phyloP scores from a whole-genome alignment of 2,888 invertebrate species.

The Caenorhabditis sinica region DNA sequence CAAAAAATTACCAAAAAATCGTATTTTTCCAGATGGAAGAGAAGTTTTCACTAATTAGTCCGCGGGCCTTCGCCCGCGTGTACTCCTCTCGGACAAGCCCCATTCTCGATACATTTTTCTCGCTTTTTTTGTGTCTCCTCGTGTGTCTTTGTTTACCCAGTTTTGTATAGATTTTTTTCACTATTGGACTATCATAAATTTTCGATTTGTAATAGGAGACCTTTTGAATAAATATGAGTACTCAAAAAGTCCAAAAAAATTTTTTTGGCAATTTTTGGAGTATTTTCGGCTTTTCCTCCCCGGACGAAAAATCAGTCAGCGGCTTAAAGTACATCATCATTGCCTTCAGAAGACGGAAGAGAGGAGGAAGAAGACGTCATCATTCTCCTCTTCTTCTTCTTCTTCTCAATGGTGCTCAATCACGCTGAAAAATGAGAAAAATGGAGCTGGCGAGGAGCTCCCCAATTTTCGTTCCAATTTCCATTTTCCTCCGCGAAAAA shows the following conservation, averaged over 20 bases:
- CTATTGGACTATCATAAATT: conserved; percentile 31
- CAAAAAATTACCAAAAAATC: neutral
- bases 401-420: conserved; percentile 48
- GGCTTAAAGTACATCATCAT: conserved; percentile 20
- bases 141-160: conserved; percentile 53
- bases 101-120: conserved; percentile 16
- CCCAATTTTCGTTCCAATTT: neutral
- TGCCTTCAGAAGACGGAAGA: neutral
- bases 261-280: neutral
- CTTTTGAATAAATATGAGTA: conserved; percentile 23
- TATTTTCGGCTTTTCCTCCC: neutral
- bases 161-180: conserved; percentile 19
- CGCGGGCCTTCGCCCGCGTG: conserved; percentile 8
- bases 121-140: conserved; percentile 3
- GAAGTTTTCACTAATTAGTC: conserved; percentile 23
- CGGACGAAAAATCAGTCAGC: neutral
- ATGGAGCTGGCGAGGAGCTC: conserved; percentile 1
- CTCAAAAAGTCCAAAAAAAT: neutral
- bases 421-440: conserved; percentile 43
- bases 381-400: conserved; percentile 14
- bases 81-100: conserved; percentile 40
- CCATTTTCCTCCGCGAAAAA: conserved; percentile 8
- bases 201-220: conserved; percentile 11
- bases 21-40: conserved; percentile 36
- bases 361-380: conserved; percentile 34